Conservation (phyloP, 2,888 invertebrate genomes). For the Callyntrura guangdongensis region DNA sequence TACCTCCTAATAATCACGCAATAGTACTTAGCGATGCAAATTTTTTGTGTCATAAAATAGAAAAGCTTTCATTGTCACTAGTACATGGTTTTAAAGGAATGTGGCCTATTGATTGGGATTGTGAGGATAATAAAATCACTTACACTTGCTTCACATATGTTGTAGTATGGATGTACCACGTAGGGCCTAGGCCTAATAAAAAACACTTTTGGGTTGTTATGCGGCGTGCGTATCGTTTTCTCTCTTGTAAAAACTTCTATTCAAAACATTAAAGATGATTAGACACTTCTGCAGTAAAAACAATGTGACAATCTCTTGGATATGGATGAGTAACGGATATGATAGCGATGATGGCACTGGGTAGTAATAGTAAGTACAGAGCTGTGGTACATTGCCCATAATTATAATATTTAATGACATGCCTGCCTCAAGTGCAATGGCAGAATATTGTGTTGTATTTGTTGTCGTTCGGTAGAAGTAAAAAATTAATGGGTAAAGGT, state of each 20-base stretch:
- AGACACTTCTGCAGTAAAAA: neutral
- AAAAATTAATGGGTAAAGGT: too few relatives aligned
- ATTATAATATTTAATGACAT: too few relatives aligned
- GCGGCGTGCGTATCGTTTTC: neutral
- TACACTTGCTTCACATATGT: neutral
- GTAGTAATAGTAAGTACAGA: neutral
- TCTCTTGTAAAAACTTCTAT: neutral
- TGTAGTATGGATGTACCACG: neutral
- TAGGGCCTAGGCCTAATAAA: neutral
- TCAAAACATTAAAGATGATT: neutral
- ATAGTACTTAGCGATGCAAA: constrained; percentile 33
- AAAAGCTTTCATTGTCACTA: constrained; percentile 25
- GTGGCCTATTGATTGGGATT: neutral
- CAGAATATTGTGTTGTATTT: too few relatives aligned
- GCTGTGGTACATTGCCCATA: neutral
- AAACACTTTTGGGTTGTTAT: neutral
- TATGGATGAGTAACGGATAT: constrained; percentile 24
- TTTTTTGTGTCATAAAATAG: constrained; percentile 18
- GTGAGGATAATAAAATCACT: neutral
- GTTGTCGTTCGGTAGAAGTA: too few relatives aligned
- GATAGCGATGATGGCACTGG: neutral
- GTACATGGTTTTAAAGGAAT: neutral
- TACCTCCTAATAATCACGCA: constrained; percentile 45
- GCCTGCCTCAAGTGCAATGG: too few relatives aligned
- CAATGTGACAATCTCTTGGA: constrained; percentile 50